Conservation (phyloP, 2,113 vertebrate species). For the Cebus imitator region DNA sequence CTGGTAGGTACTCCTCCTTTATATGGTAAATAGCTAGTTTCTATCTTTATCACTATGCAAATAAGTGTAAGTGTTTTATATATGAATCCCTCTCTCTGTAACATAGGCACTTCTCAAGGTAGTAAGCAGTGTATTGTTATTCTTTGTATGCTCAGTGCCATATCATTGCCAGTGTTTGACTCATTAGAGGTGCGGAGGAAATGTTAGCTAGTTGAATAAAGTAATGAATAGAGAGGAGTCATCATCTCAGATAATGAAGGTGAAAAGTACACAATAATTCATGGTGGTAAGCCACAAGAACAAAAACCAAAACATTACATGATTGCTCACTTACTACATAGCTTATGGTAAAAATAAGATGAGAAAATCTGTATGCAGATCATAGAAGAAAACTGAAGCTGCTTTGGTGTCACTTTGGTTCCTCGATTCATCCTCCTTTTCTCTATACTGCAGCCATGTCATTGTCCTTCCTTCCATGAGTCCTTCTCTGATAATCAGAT, state of each 20-base stretch:
- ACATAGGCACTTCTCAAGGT: neutral
- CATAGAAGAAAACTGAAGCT: neutral
- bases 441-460: neutral
- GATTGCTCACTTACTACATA: neutral
- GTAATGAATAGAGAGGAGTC: neutral
- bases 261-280: neutral
- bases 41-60: neutral
- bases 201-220: neutral
- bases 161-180: neutral
- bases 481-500: neutral
- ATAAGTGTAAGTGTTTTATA: neutral
- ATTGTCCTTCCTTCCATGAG: neutral
- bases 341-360: too few species aligned
- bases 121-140: neutral
- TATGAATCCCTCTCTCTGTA: neutral
- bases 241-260: neutral
- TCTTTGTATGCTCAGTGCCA: neutral
- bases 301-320: neutral
- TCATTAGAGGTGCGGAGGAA: neutral
- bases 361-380: too few species aligned
- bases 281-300: neutral
- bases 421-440: neutral
- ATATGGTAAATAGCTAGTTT: neutral
- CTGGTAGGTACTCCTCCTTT: neutral
- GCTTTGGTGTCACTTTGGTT: neutral